phyloP scores from a whole-genome alignment of 2,113 vertebrate species.

The Grammomys dolichurus region DNA sequence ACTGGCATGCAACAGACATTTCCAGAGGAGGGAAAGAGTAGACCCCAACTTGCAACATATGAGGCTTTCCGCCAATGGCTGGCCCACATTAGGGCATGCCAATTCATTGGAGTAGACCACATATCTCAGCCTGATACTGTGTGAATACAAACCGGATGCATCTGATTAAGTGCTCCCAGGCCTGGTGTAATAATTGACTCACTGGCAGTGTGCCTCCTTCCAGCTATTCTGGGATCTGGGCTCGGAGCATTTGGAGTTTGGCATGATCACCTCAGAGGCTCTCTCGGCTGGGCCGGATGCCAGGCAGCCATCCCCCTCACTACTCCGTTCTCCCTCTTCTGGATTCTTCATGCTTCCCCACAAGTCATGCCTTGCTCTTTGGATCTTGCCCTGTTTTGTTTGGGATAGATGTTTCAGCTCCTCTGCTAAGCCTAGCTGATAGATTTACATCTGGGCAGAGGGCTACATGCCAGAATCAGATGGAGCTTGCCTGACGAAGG shows the following conservation, averaged over 20 bases:
- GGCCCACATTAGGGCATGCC: constrained; percentile 1
- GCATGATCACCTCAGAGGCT: background rate
- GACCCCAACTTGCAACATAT: background rate
- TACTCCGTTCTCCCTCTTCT: background rate
- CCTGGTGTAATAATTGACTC: constrained; percentile 63
- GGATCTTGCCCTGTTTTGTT: background rate
- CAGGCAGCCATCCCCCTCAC: background rate
- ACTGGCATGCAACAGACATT: background rate
- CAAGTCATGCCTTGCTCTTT: background rate
- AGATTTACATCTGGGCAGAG: background rate
- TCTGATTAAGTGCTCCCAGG: constrained; percentile 64
- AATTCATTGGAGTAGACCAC: constrained; percentile 60
- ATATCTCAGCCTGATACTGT: constrained; percentile 37
- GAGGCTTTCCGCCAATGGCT: constrained; percentile 36
- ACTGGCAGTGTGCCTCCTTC: constrained; percentile 58
- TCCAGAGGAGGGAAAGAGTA: constrained; percentile 40
- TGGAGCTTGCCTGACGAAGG: background rate
- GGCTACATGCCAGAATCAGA: background rate
- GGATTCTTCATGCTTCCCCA: too few species aligned
- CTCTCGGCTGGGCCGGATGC: constrained; percentile 9
- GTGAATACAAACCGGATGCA: constrained; percentile 65
- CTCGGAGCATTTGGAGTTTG: constrained; percentile 1
- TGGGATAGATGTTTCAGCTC: background rate
- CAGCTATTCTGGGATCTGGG: constrained; percentile 64
- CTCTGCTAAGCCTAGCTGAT: background rate